These are phyloP conservation scores for Neodiprion fabricii DNA, from an alignment of 1,140 invertebrate species.

Conservation along the genomic window DNA sequence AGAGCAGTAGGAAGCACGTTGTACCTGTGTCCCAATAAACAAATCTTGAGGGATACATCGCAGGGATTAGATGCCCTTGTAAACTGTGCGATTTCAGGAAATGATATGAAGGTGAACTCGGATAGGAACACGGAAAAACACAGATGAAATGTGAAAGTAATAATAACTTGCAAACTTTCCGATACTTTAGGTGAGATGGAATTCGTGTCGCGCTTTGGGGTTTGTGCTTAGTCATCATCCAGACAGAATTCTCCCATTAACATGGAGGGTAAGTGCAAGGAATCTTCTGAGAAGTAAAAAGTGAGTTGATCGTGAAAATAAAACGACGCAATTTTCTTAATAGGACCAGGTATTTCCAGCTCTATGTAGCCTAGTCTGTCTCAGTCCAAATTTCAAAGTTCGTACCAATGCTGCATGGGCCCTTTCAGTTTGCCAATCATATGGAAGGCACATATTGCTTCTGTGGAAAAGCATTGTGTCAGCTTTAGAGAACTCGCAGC, in stretches of 20 bases:
- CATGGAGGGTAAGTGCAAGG: conserved; percentile 49
- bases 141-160: conserved; percentile 13
- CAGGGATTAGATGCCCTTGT: conserved; percentile 66
- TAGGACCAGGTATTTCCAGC: conserved; percentile 62
- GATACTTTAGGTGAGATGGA: conserved; percentile 76
- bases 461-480: conserved; percentile 75
- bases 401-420: conserved; percentile 84
- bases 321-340: conserved; percentile 27
- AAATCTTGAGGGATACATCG: conserved; percentile 60
- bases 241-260: conserved; percentile 46
- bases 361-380: conserved; percentile 62
- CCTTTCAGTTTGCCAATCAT: conserved; percentile 67
- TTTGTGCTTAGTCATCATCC: conserved; percentile 61
- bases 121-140: neutral
- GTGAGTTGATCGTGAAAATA: neutral
- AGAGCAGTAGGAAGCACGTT: conserved; percentile 82
- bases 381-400: conserved; percentile 73
- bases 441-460: conserved; percentile 66
- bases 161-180: neutral
- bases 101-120: conserved; percentile 75
- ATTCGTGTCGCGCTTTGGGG: conserved; percentile 86
- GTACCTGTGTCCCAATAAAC: conserved; percentile 66
- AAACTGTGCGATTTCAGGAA: conserved; percentile 70
- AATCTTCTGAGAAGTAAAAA: neutral
- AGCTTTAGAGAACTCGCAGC: conserved; percentile 75